Base-by-base conservation (phyloP, 2,888 invertebrate species). In the Argyresthia goedartella region DNA sequence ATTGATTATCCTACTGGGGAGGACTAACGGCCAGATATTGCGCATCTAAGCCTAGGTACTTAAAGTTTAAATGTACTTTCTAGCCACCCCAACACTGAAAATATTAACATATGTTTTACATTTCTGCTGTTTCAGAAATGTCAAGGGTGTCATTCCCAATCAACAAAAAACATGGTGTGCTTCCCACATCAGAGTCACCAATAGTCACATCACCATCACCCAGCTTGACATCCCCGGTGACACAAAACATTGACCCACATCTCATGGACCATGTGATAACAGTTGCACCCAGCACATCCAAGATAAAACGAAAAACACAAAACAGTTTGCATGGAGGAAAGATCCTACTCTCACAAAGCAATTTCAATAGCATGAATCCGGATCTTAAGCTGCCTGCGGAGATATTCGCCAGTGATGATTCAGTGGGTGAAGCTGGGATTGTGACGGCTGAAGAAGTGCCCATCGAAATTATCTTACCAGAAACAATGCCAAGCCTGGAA, bases 361-460 rank as follows among this genome's bases (percentile, higher is more conserved):
- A 70, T 60, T 86, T 70, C 52, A 76, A 80, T 56, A 54, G 65
- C 14, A 63, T 84, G 55, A 78, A 79, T 46, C 76, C 81, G 52
- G 86, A 86, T 58, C 69, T 82, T 55, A 84, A 72, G 60, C 67
- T 87, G 25, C 87, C 87, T 8, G 84, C 81, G 52, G 82, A 88
- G 56, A 87, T 87, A 64, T 87, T 88, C 66, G 87, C 87, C 48
- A 85, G 82, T 59, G 87, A 87, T 59, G 55, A 58, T 16, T 85
- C 86, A 10, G 70, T 73, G 0, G 81, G 84, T 57, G 86, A 86
- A 53, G 69, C 76, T 39, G 80, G 85, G 9, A 57, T 75, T 1
- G 56, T 66, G 39, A 56, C 66, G 11, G 53, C 64, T 10, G 85
- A 84, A 49, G 81, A 81, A 47, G 55, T 73, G 4, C 59, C 51